These are phyloP conservation scores for Harpagoxenus sublaevis DNA, from an alignment of 2,888 invertebrate species.

Conservation along the genomic window DNA sequence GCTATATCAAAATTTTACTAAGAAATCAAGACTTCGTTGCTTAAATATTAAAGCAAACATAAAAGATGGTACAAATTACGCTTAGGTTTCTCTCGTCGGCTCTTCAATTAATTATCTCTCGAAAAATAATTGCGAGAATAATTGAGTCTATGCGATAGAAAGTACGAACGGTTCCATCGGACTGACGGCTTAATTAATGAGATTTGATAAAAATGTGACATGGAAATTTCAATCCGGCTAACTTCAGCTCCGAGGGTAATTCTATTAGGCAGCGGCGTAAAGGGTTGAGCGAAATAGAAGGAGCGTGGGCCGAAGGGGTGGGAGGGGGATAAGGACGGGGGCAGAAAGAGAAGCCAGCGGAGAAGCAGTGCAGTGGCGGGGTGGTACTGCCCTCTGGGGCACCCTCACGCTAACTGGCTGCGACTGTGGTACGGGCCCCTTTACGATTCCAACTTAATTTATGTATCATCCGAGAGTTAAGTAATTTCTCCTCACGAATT, in stretches of 20 bases:
- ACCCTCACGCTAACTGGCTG: slow-evolving; percentile 86
- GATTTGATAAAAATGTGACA: slow-evolving; percentile 82
- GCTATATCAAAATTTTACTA: neutral
- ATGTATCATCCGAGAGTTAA: slow-evolving; percentile 87
- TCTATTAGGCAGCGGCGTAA: slow-evolving; percentile 86
- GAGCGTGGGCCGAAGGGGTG: slow-evolving; percentile 43
- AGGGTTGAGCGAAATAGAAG: slow-evolving; percentile 81
- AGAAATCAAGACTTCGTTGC: neutral
- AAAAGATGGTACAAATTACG: neutral
- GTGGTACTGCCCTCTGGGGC: slow-evolving; percentile 86
- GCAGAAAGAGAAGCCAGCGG: slow-evolving; percentile 63
- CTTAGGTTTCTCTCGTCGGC: neutral
- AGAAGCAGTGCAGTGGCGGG: slow-evolving; percentile 71
- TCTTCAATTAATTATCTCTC: neutral
- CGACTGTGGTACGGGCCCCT: slow-evolving; percentile 84
- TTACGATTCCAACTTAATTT: slow-evolving; percentile 86
- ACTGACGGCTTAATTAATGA: slow-evolving; percentile 76
- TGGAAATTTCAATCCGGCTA: slow-evolving; percentile 84
- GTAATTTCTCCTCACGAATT: slow-evolving; percentile 86
- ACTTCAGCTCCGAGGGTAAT: slow-evolving; percentile 85
- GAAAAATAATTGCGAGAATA: slow-evolving; percentile 25
- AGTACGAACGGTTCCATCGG: slow-evolving; percentile 20
- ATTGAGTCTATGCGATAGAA: slow-evolving; percentile 23
- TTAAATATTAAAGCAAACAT: neutral
- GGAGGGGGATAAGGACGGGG: slow-evolving; percentile 62